Evolutionary conservation across 1,140 invertebrate species (phyloP), one percentile per base, ranked within the genome.

Genomic region (Sitodiplosis mosellana): DNA sequence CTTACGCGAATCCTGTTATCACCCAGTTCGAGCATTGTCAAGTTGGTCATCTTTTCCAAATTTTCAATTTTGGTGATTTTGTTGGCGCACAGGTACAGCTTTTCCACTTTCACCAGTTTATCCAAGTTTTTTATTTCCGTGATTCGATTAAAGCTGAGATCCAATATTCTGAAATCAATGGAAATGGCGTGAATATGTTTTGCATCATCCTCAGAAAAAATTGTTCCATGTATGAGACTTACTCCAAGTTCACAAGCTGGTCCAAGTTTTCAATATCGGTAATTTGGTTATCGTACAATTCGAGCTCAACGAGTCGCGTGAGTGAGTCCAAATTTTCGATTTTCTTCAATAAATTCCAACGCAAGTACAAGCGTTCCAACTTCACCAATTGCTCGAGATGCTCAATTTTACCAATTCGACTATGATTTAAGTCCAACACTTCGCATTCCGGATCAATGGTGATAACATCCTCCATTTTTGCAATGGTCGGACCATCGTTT

Each of bases 141-240:
- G 11, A 99, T 80, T 45, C 92, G 80, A 69, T 99, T 99, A 64
- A 95, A 97, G n/a, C 93, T 99, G 37, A 99, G 61, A 69, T 99
- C 95, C 45, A 99, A 68, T 49, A 83, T 70, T 59, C 87, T 92
- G 65, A 49, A 74, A 71, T 56, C n/a, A n/a, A n/a, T n/a, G n/a
- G n/a, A n/a, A n/a, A n/a, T 8, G 45, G 17, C 37, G 36, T 18
- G n/a, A 7, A 17, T 40, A 17, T 41, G 20, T 17, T 36, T 36
- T 5, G n/a, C 15, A 34, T 18, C 2, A 51, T 10, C 40, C 14
- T 18, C 17, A 41, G 36, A 5, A 44, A 15, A 37, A 14, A 18
- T 34, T 14, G 2, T 17, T 44, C 36, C 44, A 1, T 2, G 11
- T 20, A 48, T 48, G 44, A 46, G 41, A 76, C 82, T 75, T 76